Evolutionary conservation across 1,140 invertebrate genomes (phyloP).

Genomic region (Lysiphlebus fabarum): DNA sequence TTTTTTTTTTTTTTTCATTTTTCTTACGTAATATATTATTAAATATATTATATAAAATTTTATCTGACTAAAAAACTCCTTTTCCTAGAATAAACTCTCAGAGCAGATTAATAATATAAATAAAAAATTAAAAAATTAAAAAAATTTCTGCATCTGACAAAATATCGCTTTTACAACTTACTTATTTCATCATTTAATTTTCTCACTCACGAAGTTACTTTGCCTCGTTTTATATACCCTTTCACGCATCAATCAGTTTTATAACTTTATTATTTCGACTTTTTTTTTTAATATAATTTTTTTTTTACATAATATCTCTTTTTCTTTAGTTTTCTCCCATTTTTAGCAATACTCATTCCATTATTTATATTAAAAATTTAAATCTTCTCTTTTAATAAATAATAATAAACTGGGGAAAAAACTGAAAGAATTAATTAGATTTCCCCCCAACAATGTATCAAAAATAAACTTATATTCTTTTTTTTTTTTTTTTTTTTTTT

Average conservation of each 20-base stretch:
- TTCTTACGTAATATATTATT: conserved; percentile 49
- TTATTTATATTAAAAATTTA: conserved; percentile 22
- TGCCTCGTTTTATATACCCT: conserved; percentile 5
- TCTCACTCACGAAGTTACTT: conserved; percentile 20
- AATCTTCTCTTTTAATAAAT: conserved; percentile 20
- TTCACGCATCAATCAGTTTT: conserved; percentile 18
- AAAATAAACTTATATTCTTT: conserved; percentile 52
- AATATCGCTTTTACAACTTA: conserved; percentile 23
- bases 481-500: conserved; percentile 33
- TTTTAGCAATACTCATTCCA: conserved; percentile 1
- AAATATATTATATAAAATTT: conserved; percentile 57
- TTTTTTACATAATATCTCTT: conserved; percentile 14
- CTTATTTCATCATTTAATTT: conserved; percentile 20
- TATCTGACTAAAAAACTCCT: conserved; percentile 48
- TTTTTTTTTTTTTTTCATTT: too few relatives aligned
- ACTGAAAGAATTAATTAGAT: conserved; percentile 44
- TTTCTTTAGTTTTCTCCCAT: conserved; percentile 20
- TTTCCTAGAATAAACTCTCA: conserved; percentile 37
- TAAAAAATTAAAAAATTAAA: conserved; percentile 22
- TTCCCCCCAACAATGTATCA: conserved; percentile 52
- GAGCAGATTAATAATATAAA: conserved; percentile 30
- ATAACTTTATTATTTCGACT: conserved; percentile 8
- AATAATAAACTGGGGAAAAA: conserved; percentile 17
- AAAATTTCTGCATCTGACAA: conserved; percentile 37
- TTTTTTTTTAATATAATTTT: conserved; percentile 21